Base-by-base conservation (phyloP, 1,140 invertebrate genomes). In the Bombus vancouverensis region DNA sequence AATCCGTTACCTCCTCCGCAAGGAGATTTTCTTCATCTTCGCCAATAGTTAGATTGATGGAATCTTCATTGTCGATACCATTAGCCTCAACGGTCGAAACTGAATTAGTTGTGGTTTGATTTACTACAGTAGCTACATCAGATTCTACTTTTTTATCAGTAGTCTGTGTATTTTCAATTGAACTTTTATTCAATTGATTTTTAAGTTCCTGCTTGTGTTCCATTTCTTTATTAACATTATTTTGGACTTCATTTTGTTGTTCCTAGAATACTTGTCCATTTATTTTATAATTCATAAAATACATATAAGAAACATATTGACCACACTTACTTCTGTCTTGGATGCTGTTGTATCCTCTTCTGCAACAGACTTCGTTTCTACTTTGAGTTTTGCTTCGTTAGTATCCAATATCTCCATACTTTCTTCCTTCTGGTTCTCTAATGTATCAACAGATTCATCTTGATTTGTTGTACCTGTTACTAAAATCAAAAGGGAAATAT, bases 1-100 rank as follows among this genome's bases (percentile, higher is more conserved):
- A 34, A 28, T 72, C n/a, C 15, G 0, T 80, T 94, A 96, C 97
- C 96, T 98, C 97, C 94, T 97, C 97, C 89, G 96, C 97, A 80
- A 98, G 96, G 68, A 98, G 95, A 95, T 96, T 96, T 92, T 96
- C 96, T 91, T 98, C 97, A 94, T 98, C 97, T 94, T 98, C 97
- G 66, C 97, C 97, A 92, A 98, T 96, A 83, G 97, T 97, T 81
- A 98, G 95, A 94, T 97, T 97, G 70, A 98, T 97, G 34, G 97
- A 97, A 94, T 98, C 97, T 92, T 98, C 97, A 83, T 97, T 97
- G 88, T 97, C 97, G 87, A 96, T 95, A 39, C 95, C 95, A 90
- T 95, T 95, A 39, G 94, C 90, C 92, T 96, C 95, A 22, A 92
- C 85, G 32, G 89, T 84, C 22, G 91, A 82, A 13, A 91, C 71